A percentile compares a stretch with the other conserved stretches of the same genome.
Evolutionary conservation across 2,113 vertebrate genomes (phyloP).

Genomic region (Bambusicola thoracicus): DNA sequence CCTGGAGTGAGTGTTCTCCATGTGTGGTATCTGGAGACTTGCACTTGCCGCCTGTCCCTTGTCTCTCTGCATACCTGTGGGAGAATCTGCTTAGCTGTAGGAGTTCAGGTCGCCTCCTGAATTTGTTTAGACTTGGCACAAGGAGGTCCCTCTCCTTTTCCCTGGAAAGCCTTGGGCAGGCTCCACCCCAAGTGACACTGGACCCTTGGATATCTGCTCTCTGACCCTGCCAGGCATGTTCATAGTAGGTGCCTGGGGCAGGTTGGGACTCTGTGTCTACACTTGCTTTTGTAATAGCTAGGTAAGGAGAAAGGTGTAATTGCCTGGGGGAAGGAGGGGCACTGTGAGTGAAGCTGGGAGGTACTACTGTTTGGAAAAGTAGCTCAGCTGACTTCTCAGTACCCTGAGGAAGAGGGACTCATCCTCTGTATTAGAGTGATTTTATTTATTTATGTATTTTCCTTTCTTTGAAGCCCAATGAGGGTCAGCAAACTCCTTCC

Average conservation of each 20-base stretch:
- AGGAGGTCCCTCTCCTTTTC: neutral
- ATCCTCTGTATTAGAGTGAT: neutral
- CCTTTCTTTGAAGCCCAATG: neutral
- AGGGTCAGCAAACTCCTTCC: neutral
- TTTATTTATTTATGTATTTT: neutral
- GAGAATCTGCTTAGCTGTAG: neutral
- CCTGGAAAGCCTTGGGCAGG: neutral
- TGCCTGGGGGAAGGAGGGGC: accelerated
- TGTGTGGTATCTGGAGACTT: accelerated
- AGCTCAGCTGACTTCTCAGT: neutral
- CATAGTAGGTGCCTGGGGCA: neutral
- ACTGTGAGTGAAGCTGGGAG: neutral
- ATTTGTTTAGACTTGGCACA: neutral
- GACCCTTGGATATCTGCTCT: neutral
- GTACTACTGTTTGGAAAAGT: neutral
- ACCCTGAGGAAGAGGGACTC: neutral
- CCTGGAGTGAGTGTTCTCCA: neutral
- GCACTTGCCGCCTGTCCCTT: accelerated
- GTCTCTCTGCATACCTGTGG: neutral
- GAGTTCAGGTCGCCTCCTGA: neutral
- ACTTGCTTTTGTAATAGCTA: neutral
- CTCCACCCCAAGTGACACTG: neutral
- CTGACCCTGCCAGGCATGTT: neutral
- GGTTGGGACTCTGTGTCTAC: neutral
- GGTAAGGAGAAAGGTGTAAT: neutral